Base-by-base conservation (phyloP, 2,113 vertebrate genomes). In the Callocephalon fimbriatum region DNA sequence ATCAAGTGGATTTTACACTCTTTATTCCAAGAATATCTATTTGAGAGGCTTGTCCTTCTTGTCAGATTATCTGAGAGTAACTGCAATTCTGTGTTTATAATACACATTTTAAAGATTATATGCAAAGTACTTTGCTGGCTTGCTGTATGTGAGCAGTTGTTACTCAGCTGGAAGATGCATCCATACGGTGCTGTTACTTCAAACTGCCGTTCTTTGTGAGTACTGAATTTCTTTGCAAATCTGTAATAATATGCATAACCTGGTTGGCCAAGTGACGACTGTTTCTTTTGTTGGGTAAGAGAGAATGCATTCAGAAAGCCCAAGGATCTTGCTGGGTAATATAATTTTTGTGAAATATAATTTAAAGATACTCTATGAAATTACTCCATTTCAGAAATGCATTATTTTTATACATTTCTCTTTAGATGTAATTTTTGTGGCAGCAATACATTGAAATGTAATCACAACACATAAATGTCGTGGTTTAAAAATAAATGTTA, bases 371-470 rank as follows among this genome's bases (percentile, higher is more conserved):
- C 16, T 89, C 13, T 25, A 9, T 78, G 27, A 75, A 89, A 67
- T 85, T 50, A 59, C 29, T 63, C 4, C 0, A 11, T 78, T 90
- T 85, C 37, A 54, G 59, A 93, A 82, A 81, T 87, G 20, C 11
- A 44, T 87, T 78, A 59, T 67, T 93, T 93, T 87, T 53, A 67
- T 74, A 42, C 17, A 29, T 11, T 81, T 73, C 27, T 82, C 75
- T 32, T 53, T 23, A 12, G 54, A 91, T 71, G 25, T 71, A 75
- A 47, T 85, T 91, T 67, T 63, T 53, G 29, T 90, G 61, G 16
- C 51, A 90, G 42, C 26, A 68, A 56, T 74, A 72, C 1, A 13
- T 75, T 87, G 11, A 54, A 79, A 93, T 68, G 12, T 90, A 79
- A 48, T 93, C 88, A n/a, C 26, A 82, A 54, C 7, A 44, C 37